Conservation (phyloP, 2,113 vertebrate genomes). For the Apaloderma vittatum region DNA sequence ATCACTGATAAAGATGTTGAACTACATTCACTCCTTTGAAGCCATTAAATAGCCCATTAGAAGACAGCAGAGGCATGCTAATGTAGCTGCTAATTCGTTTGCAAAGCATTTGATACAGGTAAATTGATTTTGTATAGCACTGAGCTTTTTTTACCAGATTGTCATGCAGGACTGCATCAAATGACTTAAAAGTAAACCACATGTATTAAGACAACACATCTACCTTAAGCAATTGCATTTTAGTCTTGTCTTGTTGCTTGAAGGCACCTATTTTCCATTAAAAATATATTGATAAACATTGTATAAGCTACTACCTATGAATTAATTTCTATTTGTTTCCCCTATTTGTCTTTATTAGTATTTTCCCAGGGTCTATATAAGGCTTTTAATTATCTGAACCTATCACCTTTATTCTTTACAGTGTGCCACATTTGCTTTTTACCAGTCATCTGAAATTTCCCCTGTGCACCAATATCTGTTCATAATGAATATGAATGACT, state of each 20-base stretch:
- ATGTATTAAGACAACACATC: background rate
- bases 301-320: background rate
- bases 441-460: background rate
- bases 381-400: background rate
- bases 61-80: slow-evolving; percentile 22
- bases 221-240: background rate
- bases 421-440: background rate
- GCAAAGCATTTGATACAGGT: slow-evolving; percentile 8
- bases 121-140: slow-evolving; percentile 41
- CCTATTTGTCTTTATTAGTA: background rate
- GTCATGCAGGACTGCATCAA: background rate
- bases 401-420: background rate
- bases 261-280: background rate
- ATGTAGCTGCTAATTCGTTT: slow-evolving; percentile 38
- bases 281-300: background rate
- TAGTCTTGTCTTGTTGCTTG: background rate
- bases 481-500: background rate
- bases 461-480: background rate
- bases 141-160: background rate
- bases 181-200: slow-evolving; percentile 5
- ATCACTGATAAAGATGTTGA: slow-evolving; percentile 47
- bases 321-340: slow-evolving; percentile 4
- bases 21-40: background rate
- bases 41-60: slow-evolving; percentile 22
- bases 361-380: background rate